These are phyloP conservation scores for Scaptodrosophila latifasciaeformis DNA, from an alignment of 2,888 invertebrate species.

Conservation along the genomic window DNA sequence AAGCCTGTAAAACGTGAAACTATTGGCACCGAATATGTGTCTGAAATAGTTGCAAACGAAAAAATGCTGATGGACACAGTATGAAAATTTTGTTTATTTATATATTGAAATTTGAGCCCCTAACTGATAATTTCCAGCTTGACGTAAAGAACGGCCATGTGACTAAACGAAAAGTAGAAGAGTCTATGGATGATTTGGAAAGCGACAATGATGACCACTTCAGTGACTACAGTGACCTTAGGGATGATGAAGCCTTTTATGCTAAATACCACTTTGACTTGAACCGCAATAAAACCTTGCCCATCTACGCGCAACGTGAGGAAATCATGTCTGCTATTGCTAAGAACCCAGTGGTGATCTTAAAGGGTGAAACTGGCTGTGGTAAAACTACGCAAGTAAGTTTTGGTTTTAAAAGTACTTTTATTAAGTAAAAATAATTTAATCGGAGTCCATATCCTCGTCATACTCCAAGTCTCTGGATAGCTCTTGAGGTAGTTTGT, in stretches of 20 bases:
- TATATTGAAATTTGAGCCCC: conserved; percentile 11
- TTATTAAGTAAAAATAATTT: no score
- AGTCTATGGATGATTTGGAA: conserved; percentile 62
- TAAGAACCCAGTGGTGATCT: conserved; percentile 81
- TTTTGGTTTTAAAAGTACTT: neutral
- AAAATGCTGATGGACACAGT: conserved; percentile 57
- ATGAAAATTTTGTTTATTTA: conserved; percentile 11
- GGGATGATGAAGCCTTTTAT: conserved; percentile 60
- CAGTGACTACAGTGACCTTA: no score
- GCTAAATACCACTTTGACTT: conserved; percentile 65
- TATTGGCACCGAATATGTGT: conserved; percentile 61
- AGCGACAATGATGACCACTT: conserved; percentile 52
- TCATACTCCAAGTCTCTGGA: conserved; percentile 30
- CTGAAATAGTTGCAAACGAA: conserved; percentile 51
- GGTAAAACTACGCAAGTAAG: conserved; percentile 88
- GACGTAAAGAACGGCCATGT: conserved; percentile 3
- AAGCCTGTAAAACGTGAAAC: conserved; percentile 59
- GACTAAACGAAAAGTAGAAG: no score
- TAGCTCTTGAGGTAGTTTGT: conserved; percentile 46
- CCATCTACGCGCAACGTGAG: conserved; percentile 64
- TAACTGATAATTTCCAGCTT: neutral
- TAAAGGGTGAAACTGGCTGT: conserved; percentile 96
- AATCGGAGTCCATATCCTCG: neutral
- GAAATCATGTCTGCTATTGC: conserved; percentile 82
- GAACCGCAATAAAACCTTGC: conserved; percentile 60